A percentile compares a stretch with the other conserved stretches of the same genome.
Conservation (phyloP, 2,888 invertebrate genomes). For the Tridacna gigas region DNA sequence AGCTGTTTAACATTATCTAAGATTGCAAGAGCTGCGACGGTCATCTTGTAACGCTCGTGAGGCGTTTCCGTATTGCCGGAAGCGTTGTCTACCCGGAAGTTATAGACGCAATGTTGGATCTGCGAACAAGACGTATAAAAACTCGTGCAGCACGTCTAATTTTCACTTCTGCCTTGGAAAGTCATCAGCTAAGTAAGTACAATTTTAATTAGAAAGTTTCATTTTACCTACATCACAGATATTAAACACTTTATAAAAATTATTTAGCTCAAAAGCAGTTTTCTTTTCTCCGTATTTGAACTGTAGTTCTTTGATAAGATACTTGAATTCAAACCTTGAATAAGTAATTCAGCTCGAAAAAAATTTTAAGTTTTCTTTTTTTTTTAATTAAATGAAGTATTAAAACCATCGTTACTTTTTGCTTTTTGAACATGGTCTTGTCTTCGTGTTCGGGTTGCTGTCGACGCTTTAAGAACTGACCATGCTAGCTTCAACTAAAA, state of each 20-base stretch:
- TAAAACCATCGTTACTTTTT: no score
- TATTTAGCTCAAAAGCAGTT: background rate
- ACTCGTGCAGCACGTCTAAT: background rate
- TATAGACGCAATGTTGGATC: background rate
- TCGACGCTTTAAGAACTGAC: no score
- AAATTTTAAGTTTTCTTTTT: background rate
- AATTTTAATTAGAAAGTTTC: background rate
- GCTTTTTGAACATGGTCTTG: no score
- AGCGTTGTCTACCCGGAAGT: conserved; percentile 15
- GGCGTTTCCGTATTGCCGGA: conserved; percentile 21
- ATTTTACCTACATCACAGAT: background rate
- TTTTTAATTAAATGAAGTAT: no score
- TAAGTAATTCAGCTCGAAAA: background rate
- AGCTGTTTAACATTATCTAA: background rate
- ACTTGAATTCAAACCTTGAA: background rate
- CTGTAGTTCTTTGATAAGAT: background rate
- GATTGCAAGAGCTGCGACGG: background rate
- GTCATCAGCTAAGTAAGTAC: conserved; percentile 6
- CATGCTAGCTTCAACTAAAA: no score
- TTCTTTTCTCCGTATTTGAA: background rate
- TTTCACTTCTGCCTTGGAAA: conserved; percentile 20
- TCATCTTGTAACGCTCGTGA: background rate
- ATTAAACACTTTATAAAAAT: background rate
- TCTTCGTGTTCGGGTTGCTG: no score
- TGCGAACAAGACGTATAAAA: background rate